Base-by-base conservation (phyloP, 2,797 vertebrate genomes). In the Diceros bicornis region DNA sequence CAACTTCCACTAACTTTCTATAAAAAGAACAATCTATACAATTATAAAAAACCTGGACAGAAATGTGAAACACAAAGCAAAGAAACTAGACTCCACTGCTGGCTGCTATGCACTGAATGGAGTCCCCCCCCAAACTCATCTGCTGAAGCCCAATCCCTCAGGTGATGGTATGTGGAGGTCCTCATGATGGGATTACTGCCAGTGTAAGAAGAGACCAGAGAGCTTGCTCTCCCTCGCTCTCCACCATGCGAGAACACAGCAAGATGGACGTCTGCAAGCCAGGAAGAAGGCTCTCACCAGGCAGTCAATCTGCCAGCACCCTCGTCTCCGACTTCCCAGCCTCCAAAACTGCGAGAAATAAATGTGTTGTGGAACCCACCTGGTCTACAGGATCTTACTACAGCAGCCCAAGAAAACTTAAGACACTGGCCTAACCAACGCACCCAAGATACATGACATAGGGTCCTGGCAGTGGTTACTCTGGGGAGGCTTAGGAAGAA, bases 1-100 rank as follows among this genome's bases (percentile, higher is more conserved):
- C 52, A 85, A 88, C 44, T 88, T 96, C 86, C 94, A 96, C 57
- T 57, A 83, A 59, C 47, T 89, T 74, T 25, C 91, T 89, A 78
- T 64, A 84, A 89, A 97, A 96, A 88, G 50, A 50, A 78, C 7
- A 92, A 29, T 88, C 64, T 62, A 72, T 62, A 87, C 71, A 44
- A 57, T 72, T 78, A 83, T 55, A n/a, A 91, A 96, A 94, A 81
- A 62, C 3, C 23, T 74, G 66, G 72, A 77, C 52, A 59, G 55
- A 84, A 92, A 64, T 50, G 17, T 72, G 83, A 95, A 93, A 94
- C 34, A 89, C n/a, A 92, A 81, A 93, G n/a, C 21, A 34, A 82
- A 66, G 88, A 75, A 29, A 32, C 21, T 52, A 59, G 32, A 75
- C 29, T 83, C 62, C 34, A 47, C 5, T 92, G 84, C 32, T 66